phyloP scores from a whole-genome alignment of 1,140 invertebrate species.

The Anoplolepis gracilipes region DNA sequence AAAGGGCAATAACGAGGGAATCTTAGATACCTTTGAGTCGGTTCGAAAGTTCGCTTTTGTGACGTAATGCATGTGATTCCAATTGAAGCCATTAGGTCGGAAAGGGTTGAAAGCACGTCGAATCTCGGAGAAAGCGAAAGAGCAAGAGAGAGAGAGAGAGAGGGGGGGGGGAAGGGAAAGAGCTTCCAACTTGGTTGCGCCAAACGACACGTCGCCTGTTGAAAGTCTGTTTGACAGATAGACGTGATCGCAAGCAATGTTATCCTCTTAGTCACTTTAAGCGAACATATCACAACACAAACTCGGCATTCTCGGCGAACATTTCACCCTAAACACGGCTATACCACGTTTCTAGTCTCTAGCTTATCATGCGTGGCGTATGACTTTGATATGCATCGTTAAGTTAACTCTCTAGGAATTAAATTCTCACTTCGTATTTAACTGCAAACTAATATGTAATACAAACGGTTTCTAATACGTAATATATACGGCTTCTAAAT shows the following conservation, averaged over 20 bases:
- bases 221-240: not conserved
- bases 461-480: not conserved
- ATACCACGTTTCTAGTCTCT: not conserved
- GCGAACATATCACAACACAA: not conserved
- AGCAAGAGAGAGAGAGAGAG: no score
- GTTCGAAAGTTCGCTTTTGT: slow-evolving; percentile 3
- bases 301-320: not conserved
- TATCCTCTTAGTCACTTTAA: slow-evolving; percentile 2
- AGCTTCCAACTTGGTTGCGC: slow-evolving; percentile 4
- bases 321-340: not conserved
- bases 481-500: no score
- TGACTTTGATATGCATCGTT: not conserved
- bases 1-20: slow-evolving; percentile 2
- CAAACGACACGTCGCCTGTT: not conserved
- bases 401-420: not conserved
- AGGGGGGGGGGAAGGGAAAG: no score
- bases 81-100: slow-evolving; percentile 33
- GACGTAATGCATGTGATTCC: slow-evolving; percentile 41
- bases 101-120: slow-evolving; percentile 39
- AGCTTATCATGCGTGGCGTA: not conserved
- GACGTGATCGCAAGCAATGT: not conserved
- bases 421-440: not conserved
- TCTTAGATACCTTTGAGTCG: not conserved
- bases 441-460: slow-evolving; percentile 1
- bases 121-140: not conserved